Conservation (phyloP, 2,797 vertebrate genomes). For the Tamandua tetradactyla region DNA sequence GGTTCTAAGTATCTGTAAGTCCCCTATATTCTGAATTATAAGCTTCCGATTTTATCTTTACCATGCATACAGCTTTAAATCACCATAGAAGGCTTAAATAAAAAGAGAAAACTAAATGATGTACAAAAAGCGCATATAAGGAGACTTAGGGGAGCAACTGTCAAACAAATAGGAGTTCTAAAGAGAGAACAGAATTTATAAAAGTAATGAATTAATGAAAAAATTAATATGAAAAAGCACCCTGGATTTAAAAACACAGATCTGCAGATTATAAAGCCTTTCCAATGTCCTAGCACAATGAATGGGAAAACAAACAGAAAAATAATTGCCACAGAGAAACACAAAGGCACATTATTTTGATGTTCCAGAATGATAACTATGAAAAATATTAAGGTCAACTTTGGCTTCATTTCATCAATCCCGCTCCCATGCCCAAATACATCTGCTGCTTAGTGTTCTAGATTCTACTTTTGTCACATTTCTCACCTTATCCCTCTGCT, state of each 20-base stretch:
- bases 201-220: not conserved
- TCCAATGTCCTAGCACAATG: not conserved
- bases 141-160: not conserved
- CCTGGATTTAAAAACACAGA: not conserved
- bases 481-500: not conserved
- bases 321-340: not conserved
- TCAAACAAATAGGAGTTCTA: not conserved
- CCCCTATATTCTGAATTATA: too few relatives aligned
- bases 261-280: not conserved
- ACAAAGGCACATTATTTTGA: not conserved
- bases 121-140: not conserved
- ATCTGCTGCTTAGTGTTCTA: not conserved
- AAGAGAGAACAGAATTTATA: not conserved
- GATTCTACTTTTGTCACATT: not conserved
- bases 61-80: too few relatives aligned
- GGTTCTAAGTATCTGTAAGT: too few relatives aligned
- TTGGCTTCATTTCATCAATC: not conserved
- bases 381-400: not conserved
- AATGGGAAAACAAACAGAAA: not conserved
- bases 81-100: too few relatives aligned
- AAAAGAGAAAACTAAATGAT: not conserved
- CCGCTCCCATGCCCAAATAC: not conserved
- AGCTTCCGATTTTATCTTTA: too few relatives aligned
- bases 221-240: not conserved
- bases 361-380: not conserved